These are phyloP conservation scores for Heliothis subflexa DNA, from an alignment of 1,140 invertebrate genomes.

Conservation along the genomic window DNA sequence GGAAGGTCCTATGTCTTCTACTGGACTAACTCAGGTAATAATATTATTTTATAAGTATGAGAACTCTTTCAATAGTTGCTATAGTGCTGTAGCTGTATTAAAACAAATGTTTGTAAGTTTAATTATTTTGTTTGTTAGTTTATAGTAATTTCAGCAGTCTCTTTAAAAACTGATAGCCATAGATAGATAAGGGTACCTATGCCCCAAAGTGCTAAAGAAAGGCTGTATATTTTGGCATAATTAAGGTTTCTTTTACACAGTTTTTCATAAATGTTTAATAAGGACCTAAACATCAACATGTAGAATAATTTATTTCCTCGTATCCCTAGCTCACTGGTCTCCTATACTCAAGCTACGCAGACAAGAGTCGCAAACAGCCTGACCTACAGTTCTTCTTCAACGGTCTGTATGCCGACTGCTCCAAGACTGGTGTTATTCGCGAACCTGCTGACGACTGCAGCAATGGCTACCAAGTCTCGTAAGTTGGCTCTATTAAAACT, in stretches of 20 bases:
- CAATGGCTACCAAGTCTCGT: conserved; percentile 63
- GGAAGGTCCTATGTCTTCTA: conserved; percentile 87
- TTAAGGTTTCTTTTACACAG: too few species aligned
- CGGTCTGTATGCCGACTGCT: conserved; percentile 88
- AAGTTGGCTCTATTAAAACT: conserved; percentile 45
- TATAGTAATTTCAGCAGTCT: too few species aligned
- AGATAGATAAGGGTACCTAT: too few species aligned
- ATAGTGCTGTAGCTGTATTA: too few species aligned
- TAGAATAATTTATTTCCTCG: conserved; percentile 5
- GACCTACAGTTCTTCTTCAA: conserved; percentile 90
- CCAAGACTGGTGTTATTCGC: conserved; percentile 82
- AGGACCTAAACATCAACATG: not conserved
- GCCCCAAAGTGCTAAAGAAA: too few species aligned
- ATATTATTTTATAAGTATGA: not conserved
- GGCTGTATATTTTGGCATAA: too few species aligned
- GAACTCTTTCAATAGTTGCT: not conserved
- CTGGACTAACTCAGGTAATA: conserved; percentile 85
- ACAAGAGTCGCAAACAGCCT: conserved; percentile 82
- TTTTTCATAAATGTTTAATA: too few species aligned
- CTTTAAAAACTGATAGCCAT: too few species aligned
- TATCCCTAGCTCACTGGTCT: conserved; percentile 86
- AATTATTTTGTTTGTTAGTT: too few species aligned
- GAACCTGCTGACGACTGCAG: conserved; percentile 69
- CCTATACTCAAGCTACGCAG: conserved; percentile 87
- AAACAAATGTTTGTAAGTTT: too few species aligned